Evolutionary conservation across 2,113 vertebrate species (phyloP), one percentile per base, ranked within the genome.

Genomic region (Chionis minor): DNA sequence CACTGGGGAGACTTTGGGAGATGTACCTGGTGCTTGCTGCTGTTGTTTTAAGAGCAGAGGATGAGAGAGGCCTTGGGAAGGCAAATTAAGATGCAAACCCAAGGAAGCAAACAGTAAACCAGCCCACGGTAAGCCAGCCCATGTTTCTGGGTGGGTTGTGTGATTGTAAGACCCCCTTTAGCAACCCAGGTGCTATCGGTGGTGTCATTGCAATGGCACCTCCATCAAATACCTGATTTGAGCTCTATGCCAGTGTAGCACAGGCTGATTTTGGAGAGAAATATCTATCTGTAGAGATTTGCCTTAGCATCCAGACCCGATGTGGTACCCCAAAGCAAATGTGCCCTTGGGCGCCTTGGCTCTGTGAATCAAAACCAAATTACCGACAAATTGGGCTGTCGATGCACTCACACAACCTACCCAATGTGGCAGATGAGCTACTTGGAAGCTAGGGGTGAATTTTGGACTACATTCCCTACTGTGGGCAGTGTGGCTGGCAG

Each of bases 81-180:
- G 35, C 10, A 59, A 59, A 82, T 3, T 7, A 32, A 42, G 73
- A 80, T 54, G 7, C 74, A 82, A 72, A 38, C 13, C 38, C 49
- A 26, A 49, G 47, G 69, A 32, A 77, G 52, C 22, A 42, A 30
- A 19, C 0, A 1, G 24, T 14, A 11, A 89, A 75, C 2, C 24
- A 18, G 6, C 14, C 12, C 9, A 0, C 6, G 38, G 24, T 14
- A 11, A 89, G 72, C 2, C 24, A 18, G 6, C 14, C 12, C 9
- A 0, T 6, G 38, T 47, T 70, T 84, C 52, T 78, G 65, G 35
- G 16, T 35, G 45, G 52, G 12, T 16, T 89, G n/a, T 90, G 70
- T 67, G 88, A 87, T 63, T 26, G 23, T 33, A 58, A 22, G 66
- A 55, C 17, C 9, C 12, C 27, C 51, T 51, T 49, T 65, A 88